Base-by-base conservation (phyloP, 2,113 vertebrate genomes). In the Tor tambroides region DNA sequence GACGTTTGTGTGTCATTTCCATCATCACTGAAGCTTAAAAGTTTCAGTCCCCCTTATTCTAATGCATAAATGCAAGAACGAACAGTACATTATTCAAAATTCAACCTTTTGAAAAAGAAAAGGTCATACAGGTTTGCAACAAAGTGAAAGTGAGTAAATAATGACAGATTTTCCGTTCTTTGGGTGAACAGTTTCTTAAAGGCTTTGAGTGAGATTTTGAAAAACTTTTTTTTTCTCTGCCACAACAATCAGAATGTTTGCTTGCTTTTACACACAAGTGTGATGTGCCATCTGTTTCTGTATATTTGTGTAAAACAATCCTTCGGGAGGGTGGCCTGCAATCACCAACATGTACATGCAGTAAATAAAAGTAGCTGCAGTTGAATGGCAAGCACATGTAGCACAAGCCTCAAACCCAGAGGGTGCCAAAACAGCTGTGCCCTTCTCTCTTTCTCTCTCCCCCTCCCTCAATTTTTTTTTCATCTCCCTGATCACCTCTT, bases 381-480 rank as follows among this genome's bases (percentile, higher is more conserved):
- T 43, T 54, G 54, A 63, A 76, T 23, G 88, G 71, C 26, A 83
- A 46, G 32, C 65, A 80, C 78, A 80, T 56, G 77, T 35, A 86
- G 23, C 26, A 23, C 77, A 86, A 67, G 38, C n/a, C 23, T 86
- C 26, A 69, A 56, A 32, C 74, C 19, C 54, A 46, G 74, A 78
- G 74, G 88, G 72, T 65, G 23, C 69, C 56, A 54, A 72, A 85
- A 83, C 85, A 85, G 87, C 84, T 88, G 85, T 88, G 54, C 46
- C 63, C 43, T 49, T 79, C 6, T 87, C 59, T 46, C n/a, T 81
- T 83, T 86, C 28, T 75, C 21, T 19, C 41, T 43, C 10, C 2
- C 6, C 63, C 69, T 61, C 41, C 3, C 84, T 59, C 30, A 5
- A 43, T 65, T 61, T 72, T 32, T 75, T 3, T 35, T 59, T 38